Base-by-base conservation (phyloP, 1,140 invertebrate genomes). In the Aphis gossypii region DNA sequence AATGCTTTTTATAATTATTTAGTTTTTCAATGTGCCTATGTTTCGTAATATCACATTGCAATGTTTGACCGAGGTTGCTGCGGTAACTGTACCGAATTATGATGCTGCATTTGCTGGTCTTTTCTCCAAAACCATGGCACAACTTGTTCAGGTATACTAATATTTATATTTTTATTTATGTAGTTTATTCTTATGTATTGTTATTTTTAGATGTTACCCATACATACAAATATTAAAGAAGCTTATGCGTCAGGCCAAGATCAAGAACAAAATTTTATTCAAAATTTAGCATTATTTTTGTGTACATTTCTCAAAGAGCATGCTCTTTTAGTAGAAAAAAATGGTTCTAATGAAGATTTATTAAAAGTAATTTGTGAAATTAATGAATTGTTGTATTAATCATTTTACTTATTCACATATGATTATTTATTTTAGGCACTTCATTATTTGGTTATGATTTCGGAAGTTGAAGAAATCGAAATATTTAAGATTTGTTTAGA, bases 401-500 rank as follows among this genome's bases (percentile, higher is more conserved):
- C 21, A 90, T 56, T 76, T 38, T 25, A 84, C 18, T n/a, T 41
- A 84, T 25, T 84, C 5, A 7, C 4, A 30, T 44, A 30, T 83
- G 35, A n/a, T 14, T 56, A 30, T 88, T 0, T 20, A 90, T 95
- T 95, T 14, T 94, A 97, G 96, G 98, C 98, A 7, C 96, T 99
- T 51, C 97, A 98, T 94, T 99, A 99, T 95, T 96, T 99, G 94
- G 97, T 99, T 35, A 96, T 99, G 93, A 99, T 99, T 95, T 99
- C 99, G 38, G 98, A 99, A 96, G 99, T 99, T 6, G 99, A 99
- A 94, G 99, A 99, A 95, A 98, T 99, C 0, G 99, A 99, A 96
- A 99, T 99, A 93, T 99, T 99, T 95, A 99, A 99, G 96, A 99
- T 99, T 94, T 99, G 99, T 95, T 95, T 99, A 41, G 99, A 99